phyloP scores from a whole-genome alignment of 2,113 vertebrate genomes.

The Pachycephala philippinensis region DNA sequence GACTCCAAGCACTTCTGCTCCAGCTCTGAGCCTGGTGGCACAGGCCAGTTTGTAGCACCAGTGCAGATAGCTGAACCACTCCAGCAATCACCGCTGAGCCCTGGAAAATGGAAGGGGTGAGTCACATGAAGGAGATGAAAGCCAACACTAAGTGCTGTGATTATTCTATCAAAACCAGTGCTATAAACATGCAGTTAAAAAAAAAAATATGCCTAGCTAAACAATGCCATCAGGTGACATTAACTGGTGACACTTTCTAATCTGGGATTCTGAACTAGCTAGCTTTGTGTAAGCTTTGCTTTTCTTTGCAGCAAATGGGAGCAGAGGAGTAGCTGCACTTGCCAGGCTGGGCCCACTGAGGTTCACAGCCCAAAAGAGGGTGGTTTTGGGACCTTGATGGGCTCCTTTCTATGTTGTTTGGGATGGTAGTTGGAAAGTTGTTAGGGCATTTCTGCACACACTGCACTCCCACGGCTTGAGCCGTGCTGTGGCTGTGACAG shows the following conservation, averaged over 20 bases:
- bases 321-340: not conserved
- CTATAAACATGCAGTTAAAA: conserved; percentile 7
- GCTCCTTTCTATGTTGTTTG: not conserved
- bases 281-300: not conserved
- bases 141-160: conserved; percentile 27
- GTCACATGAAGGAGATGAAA: conserved; percentile 62
- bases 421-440: not conserved
- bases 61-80: conserved; percentile 24
- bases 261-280: not conserved
- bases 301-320: not conserved
- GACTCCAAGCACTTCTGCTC: not conserved
- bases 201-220: not conserved
- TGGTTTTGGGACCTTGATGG: not conserved
- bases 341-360: accelerated
- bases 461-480: not conserved
- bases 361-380: not conserved
- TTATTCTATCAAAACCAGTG: conserved; percentile 23
- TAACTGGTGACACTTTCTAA: conserved; percentile 40
- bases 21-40: not conserved
- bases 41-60: not conserved
- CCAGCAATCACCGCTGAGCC: not conserved
- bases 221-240: conserved; percentile 28
- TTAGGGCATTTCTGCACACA: accelerated
- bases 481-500: not conserved
- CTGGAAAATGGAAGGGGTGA: conserved; percentile 31